Conservation (phyloP, 2,888 invertebrate species). For the Pecten maximus region DNA sequence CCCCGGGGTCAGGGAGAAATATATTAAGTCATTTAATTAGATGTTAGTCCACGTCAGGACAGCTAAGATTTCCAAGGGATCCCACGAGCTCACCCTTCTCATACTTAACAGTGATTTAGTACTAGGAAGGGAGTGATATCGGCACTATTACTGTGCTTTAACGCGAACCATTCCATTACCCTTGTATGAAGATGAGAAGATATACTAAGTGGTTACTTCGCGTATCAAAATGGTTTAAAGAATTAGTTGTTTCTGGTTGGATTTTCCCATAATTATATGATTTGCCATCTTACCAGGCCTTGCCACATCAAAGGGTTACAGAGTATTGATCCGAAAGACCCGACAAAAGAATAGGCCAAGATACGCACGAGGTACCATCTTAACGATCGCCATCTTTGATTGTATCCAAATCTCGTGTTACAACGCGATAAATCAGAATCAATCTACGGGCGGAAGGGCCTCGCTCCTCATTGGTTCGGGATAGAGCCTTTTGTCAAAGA, state of each 20-base stretch:
- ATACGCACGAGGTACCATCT: constrained; percentile 15
- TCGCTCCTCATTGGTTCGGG: neutral
- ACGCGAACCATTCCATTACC: neutral
- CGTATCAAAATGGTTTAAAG: constrained; percentile 35
- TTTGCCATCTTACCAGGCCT: neutral
- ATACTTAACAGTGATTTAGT: neutral
- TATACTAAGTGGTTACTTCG: neutral
- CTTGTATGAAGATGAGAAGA: neutral
- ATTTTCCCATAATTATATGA: constrained; percentile 29
- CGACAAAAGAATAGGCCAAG: neutral
- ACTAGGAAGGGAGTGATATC: neutral
- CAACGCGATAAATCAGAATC: constrained; percentile 27
- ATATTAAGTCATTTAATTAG: constrained; percentile 6
- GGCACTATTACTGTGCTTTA: neutral
- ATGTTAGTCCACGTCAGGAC: neutral
- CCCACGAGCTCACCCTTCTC: neutral
- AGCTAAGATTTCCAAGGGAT: neutral
- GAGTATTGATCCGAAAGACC: neutral
- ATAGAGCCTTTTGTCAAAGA: neutral
- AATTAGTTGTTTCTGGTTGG: constrained; percentile 24
- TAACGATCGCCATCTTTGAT: constrained; percentile 33
- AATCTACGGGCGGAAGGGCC: neutral
- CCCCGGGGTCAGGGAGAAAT: constrained; percentile 9
- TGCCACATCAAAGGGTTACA: constrained; percentile 11
- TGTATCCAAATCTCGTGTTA: constrained; percentile 29